These are phyloP conservation scores for Drosophila kokeensis DNA, from an alignment of 2,888 invertebrate species.

Conservation along the genomic window DNA sequence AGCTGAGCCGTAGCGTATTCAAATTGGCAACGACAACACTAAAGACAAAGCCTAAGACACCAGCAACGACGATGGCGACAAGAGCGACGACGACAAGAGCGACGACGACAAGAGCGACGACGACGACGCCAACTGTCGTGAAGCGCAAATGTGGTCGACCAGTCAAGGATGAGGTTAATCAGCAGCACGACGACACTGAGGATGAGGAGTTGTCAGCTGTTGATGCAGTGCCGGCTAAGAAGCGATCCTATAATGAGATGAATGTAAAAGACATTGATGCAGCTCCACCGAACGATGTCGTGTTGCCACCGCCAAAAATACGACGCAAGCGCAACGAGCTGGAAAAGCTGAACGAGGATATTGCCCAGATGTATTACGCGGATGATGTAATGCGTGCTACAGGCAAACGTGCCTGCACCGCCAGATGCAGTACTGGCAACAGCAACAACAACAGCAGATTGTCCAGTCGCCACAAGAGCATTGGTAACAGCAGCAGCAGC, in stretches of 20 bases:
- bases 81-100: too few species aligned
- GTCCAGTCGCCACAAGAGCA: constrained; percentile 68
- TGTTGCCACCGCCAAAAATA: constrained; percentile 77
- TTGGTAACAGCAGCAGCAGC: constrained; percentile 65
- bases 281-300: background rate
- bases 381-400: constrained; percentile 87
- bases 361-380: constrained; percentile 88
- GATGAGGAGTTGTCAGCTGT: constrained; percentile 3
- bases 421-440: too few species aligned
- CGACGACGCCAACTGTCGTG: background rate
- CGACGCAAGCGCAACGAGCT: constrained; percentile 84
- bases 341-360: constrained; percentile 88
- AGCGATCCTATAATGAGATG: background rate
- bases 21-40: constrained; percentile 14
- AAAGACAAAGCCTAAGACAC: background rate
- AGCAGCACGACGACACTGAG: background rate
- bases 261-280: background rate
- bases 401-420: constrained; percentile 87
- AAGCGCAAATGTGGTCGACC: constrained; percentile 48
- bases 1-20: constrained; percentile 55
- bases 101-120: background rate
- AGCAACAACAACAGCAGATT: background rate
- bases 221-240: background rate
- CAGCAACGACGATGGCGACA: background rate
- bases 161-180: background rate